Percentiles rank a stretch among this genome's conserved stretches.
Evolutionary conservation across 1,140 invertebrate genomes (phyloP).

Genomic region (Brachionus manjavacas): DNA sequence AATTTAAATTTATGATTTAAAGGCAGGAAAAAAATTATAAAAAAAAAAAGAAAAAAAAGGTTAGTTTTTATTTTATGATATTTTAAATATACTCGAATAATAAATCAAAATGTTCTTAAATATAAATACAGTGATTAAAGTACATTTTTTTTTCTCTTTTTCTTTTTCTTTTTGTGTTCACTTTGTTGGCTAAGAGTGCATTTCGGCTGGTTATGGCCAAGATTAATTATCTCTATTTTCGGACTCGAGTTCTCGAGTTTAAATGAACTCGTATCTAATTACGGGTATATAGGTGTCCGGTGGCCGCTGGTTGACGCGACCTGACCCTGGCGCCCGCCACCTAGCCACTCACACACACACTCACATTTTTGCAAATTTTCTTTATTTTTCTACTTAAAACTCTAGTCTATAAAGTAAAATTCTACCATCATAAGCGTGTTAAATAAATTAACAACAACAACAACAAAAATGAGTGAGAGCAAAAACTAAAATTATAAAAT

Average conservation of each 20-base stretch:
- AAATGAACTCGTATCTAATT: neutral
- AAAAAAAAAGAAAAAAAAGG: neutral
- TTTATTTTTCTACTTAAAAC: neutral
- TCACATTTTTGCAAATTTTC: neutral
- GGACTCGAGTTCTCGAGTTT: slow-evolving; percentile 9
- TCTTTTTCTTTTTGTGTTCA: neutral
- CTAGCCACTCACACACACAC: neutral
- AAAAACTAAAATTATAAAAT: neutral
- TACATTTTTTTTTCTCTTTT: neutral
- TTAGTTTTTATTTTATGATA: neutral
- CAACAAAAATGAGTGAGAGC: neutral
- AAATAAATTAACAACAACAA: neutral
- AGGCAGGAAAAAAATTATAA: no score
- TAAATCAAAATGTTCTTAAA: neutral
- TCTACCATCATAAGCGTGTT: neutral
- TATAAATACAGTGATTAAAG: slow-evolving; percentile 9
- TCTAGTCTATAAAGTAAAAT: neutral
- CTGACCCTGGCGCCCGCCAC: neutral
- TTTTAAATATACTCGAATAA: neutral
- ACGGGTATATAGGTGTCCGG: neutral
- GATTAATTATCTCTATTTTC: slow-evolving; percentile 33
- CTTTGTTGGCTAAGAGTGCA: slow-evolving; percentile 12
- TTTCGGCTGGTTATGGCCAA: neutral
- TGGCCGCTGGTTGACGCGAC: neutral
- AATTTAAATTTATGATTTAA: no score